These are phyloP conservation scores for Echeneis naucrates DNA, from an alignment of 2,797 vertebrate species.

Conservation along the genomic window DNA sequence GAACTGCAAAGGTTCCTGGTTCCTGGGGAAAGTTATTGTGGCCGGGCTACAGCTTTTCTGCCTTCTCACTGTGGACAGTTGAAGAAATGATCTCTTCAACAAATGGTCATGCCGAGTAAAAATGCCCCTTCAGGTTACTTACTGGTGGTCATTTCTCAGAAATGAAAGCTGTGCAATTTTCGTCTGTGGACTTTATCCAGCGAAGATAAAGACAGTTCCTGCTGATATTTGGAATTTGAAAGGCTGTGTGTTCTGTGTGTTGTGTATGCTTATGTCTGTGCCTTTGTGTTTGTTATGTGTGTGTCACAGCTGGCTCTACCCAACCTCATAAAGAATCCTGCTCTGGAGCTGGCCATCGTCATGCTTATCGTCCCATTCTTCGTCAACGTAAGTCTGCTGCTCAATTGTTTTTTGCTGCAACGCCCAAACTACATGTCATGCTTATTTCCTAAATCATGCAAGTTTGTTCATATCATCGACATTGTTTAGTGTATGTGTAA, in stretches of 20 bases:
- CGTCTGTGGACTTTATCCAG: not conserved
- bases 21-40: no score
- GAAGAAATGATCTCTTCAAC: not conserved
- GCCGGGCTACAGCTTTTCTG: not conserved
- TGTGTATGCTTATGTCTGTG: not conserved
- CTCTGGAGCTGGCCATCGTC: constrained; percentile 96
- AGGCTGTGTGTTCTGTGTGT: not conserved
- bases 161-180: not conserved
- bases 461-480: not conserved
- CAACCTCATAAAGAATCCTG: constrained; percentile 93
- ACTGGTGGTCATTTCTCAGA: not conserved
- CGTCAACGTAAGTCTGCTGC: constrained; percentile 91
- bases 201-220: not conserved
- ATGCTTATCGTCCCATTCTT: constrained; percentile 99
- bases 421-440: not conserved
- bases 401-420: not conserved
- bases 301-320: constrained; percentile 89
- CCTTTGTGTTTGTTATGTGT: constrained; percentile 37
- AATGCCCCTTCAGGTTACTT: not conserved
- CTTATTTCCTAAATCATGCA: not conserved
- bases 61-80: not conserved
- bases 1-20: no score
- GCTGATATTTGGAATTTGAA: not conserved
- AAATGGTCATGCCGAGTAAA: not conserved
- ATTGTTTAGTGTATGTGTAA: constrained; percentile 5